These are phyloP conservation scores for Molorchus minor DNA, from an alignment of 2,888 invertebrate genomes.

Conservation along the genomic window DNA sequence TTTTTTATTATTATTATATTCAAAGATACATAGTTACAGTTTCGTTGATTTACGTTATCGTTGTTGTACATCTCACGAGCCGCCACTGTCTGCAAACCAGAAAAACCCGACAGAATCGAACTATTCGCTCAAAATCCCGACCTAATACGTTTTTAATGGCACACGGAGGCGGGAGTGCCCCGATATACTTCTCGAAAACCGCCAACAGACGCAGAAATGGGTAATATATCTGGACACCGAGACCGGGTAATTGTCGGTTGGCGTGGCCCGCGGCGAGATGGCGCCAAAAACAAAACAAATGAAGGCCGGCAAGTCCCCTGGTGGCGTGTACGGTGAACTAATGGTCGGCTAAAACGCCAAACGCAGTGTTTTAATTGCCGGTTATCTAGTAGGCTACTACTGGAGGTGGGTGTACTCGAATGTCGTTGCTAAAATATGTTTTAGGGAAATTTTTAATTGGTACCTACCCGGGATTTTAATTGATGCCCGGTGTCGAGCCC, in stretches of 20 bases:
- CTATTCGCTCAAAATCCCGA: no score
- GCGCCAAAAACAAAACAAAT: conserved; percentile 61
- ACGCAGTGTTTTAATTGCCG: conserved; percentile 57
- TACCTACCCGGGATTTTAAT: conserved; percentile 55
- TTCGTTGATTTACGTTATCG: no score
- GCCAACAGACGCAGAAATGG: conserved; percentile 44
- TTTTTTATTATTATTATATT: no score
- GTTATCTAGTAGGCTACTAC: conserved; percentile 57
- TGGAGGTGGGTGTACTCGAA: conserved; percentile 46
- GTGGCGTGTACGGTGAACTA: conserved; percentile 58
- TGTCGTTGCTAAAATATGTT: conserved; percentile 51
- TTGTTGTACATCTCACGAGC: no score
- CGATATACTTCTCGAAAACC: conserved; percentile 29
- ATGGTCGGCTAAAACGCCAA: conserved; percentile 58
- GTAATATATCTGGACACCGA: conserved; percentile 60
- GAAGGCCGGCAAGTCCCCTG: conserved; percentile 46
- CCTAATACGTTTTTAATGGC: conserved; percentile 52
- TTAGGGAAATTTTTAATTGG: conserved; percentile 61
- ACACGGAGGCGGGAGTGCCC: conserved; percentile 28
- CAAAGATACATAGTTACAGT: no score
- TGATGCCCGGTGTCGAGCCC: conserved; percentile 49
- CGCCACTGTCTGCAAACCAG: no score
- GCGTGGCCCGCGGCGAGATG: conserved; percentile 58
- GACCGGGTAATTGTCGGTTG: conserved; percentile 59
- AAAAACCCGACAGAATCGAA: conserved; percentile 2